Percentiles rank a stretch among this genome's conserved stretches.
Conservation (phyloP, 2,113 vertebrate species). For the Dinomys branickii region DNA sequence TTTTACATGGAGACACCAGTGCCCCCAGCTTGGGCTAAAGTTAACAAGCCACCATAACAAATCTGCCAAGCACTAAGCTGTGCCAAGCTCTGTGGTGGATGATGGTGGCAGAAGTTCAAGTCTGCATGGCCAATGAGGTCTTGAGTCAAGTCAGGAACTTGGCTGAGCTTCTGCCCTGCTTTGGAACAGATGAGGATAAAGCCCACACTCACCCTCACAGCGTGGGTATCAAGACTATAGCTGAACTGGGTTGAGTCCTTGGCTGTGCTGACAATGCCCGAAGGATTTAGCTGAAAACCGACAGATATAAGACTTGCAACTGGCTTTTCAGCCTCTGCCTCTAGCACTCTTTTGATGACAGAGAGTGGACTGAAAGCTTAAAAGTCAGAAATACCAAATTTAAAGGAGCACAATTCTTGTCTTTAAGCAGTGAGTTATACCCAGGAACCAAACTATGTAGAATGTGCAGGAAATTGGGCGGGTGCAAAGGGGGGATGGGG, state of each 20-base stretch:
- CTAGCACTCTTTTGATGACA: neutral
- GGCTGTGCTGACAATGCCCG: neutral
- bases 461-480: too few relatives aligned
- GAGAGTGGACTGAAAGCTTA: neutral
- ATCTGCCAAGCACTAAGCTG: rapidly evolving
- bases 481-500: neutral
- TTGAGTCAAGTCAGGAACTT: neutral
- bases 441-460: neutral
- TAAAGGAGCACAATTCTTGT: neutral
- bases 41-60: neutral
- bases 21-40: neutral
- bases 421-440: neutral
- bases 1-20: neutral
- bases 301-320: neutral
- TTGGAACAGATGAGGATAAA: neutral
- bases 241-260: neutral
- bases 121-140: neutral
- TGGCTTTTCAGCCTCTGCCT: neutral
- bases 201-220: neutral
- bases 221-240: too few relatives aligned
- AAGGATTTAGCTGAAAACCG: neutral
- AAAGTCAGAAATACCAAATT: neutral
- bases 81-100: neutral
- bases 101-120: too few relatives aligned
- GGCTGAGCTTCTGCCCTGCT: too few relatives aligned